A percentile compares a stretch with the other conserved stretches of the same genome.
phyloP scores from a whole-genome alignment of 35 echinoderm and acorn worm species.

The Heliocidaris tuberculata region DNA sequence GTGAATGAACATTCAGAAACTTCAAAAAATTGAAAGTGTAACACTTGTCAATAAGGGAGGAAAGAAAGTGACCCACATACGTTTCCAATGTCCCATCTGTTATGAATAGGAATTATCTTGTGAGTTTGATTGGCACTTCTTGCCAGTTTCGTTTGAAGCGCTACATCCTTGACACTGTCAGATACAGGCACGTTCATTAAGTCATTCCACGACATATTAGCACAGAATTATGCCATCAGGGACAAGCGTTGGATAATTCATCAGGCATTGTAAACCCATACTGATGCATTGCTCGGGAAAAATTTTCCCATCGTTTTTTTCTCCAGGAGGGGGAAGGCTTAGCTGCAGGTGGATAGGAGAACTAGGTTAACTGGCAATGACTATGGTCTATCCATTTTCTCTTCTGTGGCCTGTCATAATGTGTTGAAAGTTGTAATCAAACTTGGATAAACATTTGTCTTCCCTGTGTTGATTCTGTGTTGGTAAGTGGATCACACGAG shows the following conservation, averaged over 20 bases:
- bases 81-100: not conserved
- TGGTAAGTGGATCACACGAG: not conserved
- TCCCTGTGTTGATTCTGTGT: not conserved
- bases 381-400: not conserved
- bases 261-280: not conserved
- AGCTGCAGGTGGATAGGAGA: not conserved
- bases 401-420: not conserved
- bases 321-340: not conserved
- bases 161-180: not conserved
- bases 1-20: not conserved
- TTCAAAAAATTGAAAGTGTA: not conserved
- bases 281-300: not conserved
- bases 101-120: not conserved
- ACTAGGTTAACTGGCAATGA: not conserved
- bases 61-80: not conserved
- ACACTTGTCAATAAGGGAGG: not conserved
- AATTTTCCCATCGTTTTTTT: not conserved
- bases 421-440: constrained; percentile 11
- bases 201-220: not conserved
- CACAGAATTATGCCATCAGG: not conserved
- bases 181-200: not conserved
- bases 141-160: not conserved
- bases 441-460: constrained; percentile 11
- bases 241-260: not conserved
- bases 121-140: not conserved